Conservation (phyloP, 1,140 invertebrate genomes). For the Achatina immaculata region DNA sequence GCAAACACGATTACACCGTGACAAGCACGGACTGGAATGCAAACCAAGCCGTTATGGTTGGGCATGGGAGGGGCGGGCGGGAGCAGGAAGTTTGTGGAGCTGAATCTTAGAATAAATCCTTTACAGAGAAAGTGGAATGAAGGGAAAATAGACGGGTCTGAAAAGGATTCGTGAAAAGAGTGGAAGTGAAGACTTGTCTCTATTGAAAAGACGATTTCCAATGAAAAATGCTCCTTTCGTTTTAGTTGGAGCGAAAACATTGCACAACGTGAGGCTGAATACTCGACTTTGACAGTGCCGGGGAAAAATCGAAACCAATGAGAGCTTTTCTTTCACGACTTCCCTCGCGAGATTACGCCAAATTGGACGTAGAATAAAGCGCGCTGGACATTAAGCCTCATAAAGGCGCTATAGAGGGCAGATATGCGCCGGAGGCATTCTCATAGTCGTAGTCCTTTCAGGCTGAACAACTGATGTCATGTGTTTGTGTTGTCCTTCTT, state of each 20-base stretch:
- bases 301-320: constrained; percentile 34
- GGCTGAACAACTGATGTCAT: background rate
- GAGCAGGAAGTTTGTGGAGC: constrained; percentile 19
- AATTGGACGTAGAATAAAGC: constrained; percentile 30
- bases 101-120: constrained; percentile 4
- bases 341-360: constrained; percentile 30
- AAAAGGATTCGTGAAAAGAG: constrained; percentile 3
- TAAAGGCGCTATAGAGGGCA: constrained; percentile 12
- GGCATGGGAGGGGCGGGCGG: background rate
- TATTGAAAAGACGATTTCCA: constrained; percentile 19
- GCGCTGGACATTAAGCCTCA: background rate
- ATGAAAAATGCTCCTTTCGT: constrained; percentile 9
- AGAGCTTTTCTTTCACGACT: constrained; percentile 15
- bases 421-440: background rate
- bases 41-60: constrained; percentile 1
- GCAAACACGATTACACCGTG: constrained; percentile 18
- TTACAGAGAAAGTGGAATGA: background rate
- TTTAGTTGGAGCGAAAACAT: constrained; percentile 21
- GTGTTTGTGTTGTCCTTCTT: constrained; percentile 14
- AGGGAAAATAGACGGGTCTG: background rate
- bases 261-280: constrained; percentile 19
- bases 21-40: background rate
- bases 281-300: constrained; percentile 1
- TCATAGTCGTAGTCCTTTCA: constrained; percentile 14
- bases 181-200: constrained; percentile 14